phyloP scores from a whole-genome alignment of 2,113 vertebrate species.

The Leptobrachium leishanense region DNA sequence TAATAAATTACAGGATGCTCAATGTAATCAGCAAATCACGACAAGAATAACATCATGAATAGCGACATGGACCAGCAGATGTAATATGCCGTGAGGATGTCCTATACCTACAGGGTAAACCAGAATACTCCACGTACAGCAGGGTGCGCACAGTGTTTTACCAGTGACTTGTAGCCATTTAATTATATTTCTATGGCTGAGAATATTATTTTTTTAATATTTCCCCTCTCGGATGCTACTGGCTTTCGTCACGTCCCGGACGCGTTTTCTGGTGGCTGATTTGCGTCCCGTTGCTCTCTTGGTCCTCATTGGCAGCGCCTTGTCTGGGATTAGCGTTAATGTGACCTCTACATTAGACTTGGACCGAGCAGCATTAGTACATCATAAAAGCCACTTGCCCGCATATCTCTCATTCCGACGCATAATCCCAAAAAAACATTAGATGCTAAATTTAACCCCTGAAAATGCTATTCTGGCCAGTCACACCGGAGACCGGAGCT shows the following conservation, averaged over 20 bases:
- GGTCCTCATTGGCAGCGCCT: slow-evolving; percentile 1
- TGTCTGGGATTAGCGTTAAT: neutral
- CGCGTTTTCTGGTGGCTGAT: neutral
- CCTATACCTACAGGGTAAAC: too few species aligned
- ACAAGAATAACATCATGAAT: too few species aligned
- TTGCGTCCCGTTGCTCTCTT: too few species aligned
- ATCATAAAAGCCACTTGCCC: slow-evolving; percentile 36
- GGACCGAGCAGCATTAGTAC: slow-evolving; percentile 43
- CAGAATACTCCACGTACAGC: too few species aligned
- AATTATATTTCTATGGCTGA: too few species aligned
- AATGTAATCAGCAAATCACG: too few species aligned
- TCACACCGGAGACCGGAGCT: slow-evolving; percentile 42
- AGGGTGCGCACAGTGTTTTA: too few species aligned
- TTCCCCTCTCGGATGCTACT: neutral
- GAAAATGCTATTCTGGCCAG: slow-evolving; percentile 26
- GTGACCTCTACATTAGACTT: slow-evolving; percentile 8
- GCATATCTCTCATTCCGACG: neutral
- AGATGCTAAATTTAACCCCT: slow-evolving; percentile 43
- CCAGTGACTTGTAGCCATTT: too few species aligned
- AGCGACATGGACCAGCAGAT: too few species aligned
- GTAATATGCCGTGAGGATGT: too few species aligned
- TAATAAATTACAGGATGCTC: too few species aligned
- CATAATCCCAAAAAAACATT: slow-evolving; percentile 41
- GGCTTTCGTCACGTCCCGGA: neutral
- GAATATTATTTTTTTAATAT: too few species aligned